Evolutionary conservation across 2,888 invertebrate species (phyloP).

Genomic region (Phortica magna): DNA sequence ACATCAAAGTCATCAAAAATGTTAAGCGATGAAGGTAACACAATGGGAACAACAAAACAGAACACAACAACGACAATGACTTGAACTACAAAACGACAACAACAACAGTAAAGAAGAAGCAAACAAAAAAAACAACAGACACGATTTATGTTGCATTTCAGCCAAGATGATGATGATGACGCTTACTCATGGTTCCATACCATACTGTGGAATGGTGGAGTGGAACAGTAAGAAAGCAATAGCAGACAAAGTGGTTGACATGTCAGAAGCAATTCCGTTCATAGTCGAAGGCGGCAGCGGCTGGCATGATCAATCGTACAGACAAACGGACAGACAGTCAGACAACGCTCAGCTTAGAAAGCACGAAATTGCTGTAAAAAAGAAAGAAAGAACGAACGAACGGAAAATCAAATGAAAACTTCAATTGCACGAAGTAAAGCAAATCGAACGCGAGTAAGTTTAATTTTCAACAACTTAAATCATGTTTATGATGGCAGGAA

Average conservation of each 20-base stretch:
- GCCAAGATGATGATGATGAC: background rate
- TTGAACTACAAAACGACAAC: background rate
- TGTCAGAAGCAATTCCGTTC: background rate
- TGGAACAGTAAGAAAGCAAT: slow-evolving; percentile 5
- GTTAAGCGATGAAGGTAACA: slow-evolving; percentile 48
- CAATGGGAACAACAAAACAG: slow-evolving; percentile 35
- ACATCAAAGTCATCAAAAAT: slow-evolving; percentile 51
- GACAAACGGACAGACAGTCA: background rate
- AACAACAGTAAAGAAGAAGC: background rate
- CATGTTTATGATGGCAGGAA: slow-evolving; percentile 36
- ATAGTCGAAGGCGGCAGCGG: background rate
- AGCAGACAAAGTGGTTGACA: slow-evolving; percentile 25
- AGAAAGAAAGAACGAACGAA: slow-evolving; percentile 14
- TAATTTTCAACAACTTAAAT: slow-evolving; percentile 29
- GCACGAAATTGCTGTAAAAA: slow-evolving; percentile 41
- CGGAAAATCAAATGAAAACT: background rate
- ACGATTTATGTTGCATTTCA: slow-evolving; percentile 37
- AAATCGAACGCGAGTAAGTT: background rate
- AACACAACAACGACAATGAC: background rate
- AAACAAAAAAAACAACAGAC: slow-evolving; percentile 24
- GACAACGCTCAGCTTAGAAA: slow-evolving; percentile 21
- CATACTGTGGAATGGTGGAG: background rate
- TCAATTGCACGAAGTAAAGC: background rate
- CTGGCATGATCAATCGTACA: background rate
- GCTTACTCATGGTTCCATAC: background rate